Base-by-base conservation (phyloP, 1,140 invertebrate species). In the Calephelis nemesis region DNA sequence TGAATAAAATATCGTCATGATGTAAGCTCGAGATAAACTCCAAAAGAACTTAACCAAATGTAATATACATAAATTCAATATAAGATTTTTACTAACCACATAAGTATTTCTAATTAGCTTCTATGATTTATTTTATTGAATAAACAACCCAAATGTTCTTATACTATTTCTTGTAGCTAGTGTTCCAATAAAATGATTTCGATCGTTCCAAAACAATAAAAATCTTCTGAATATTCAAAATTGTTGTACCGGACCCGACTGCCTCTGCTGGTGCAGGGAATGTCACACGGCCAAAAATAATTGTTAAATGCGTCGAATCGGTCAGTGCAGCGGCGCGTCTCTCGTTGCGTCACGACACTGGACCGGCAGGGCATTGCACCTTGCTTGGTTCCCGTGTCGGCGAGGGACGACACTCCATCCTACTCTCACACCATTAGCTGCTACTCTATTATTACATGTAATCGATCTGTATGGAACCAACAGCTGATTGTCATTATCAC, bases 321-420 rank as follows among this genome's bases (percentile, higher is more conserved):
- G 84, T 87, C 88, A 87, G 83, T 85, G 85, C 83, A 86, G 83
- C 77, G 76, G 71, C 77, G 79, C 78, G 76, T 79, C 81, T 79
- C 81, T 79, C 77, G 79, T 89, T 88, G 85, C 88, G 87, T 89
- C 88, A 89, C 83, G 82, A 80, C 81, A 86, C 83, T 75, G 82
- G 77, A 76, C 77, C 78, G 79, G 65, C 83, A 77, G 87, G 85
- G 85, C 88, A 90, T 76, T 89, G 88, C 88, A 89, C 88, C 84
- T 84, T 77, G 80, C 76, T 71, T 60, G 75, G 77, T 68, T 69
- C 70, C 67, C 72, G 71, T 64, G 67, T 64, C 75, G 67, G 67
- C 76, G 67, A 71, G 62, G 62, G 39, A 48, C 70, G 60, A 68
- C 11, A 52, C 64, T 69, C 76, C 75, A 72, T 81, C 79, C 73